Evolutionary conservation across 2,113 vertebrate species (phyloP).

Genomic region (Lepisosteus oculatus): DNA sequence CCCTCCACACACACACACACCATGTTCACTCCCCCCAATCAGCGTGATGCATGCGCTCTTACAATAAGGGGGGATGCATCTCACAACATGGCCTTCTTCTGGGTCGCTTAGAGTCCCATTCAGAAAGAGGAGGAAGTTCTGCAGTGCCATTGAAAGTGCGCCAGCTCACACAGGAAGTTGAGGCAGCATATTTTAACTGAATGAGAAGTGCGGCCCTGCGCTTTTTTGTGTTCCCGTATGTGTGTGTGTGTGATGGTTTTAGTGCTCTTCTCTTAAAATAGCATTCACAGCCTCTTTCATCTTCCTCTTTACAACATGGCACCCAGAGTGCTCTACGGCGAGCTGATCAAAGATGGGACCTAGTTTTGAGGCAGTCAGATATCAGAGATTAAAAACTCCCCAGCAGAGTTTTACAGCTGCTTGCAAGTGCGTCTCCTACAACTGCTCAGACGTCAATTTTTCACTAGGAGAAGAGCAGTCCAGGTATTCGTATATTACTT

Average conservation of each 20-base stretch:
- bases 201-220: slow-evolving; percentile 17
- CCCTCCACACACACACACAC: slow-evolving; percentile 1
- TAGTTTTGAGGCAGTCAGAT: background rate
- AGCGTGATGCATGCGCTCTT: slow-evolving; percentile 48
- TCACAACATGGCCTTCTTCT: background rate
- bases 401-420: too few relatives aligned
- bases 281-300: background rate
- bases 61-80: background rate
- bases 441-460: too few relatives aligned
- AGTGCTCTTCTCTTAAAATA: slow-evolving; percentile 22
- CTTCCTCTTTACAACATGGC: background rate
- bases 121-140: slow-evolving; percentile 10
- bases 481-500: too few relatives aligned
- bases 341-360: background rate
- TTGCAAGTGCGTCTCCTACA: too few relatives aligned
- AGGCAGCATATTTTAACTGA: slow-evolving; percentile 17
- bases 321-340: background rate
- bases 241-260: slow-evolving; percentile 22
- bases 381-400: background rate
- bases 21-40: slow-evolving; percentile 36
- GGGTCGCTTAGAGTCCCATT: slow-evolving; percentile 4
- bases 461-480: too few relatives aligned
- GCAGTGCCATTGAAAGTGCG: slow-evolving; percentile 8
- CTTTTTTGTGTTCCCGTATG: slow-evolving; percentile 12
- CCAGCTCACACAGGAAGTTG: slow-evolving; percentile 18